Evolutionary conservation across 2,113 vertebrate genomes (phyloP), one percentile per base, ranked within the genome.

Genomic region (Holacanthus passer): DNA sequence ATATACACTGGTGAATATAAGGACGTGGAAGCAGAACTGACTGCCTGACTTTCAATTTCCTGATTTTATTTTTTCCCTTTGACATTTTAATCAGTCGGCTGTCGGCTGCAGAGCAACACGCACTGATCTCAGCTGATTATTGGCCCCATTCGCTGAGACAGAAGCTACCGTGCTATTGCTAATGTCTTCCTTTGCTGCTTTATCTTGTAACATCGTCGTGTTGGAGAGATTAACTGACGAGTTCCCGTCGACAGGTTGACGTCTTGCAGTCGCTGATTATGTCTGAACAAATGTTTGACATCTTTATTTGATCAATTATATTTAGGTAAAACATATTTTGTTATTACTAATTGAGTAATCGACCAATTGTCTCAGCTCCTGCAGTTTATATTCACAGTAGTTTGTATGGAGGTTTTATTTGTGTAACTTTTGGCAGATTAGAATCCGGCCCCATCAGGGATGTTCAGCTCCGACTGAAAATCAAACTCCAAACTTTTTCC

Each of bases 11-110:
- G 9, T 78, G 47, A 35, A 56, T 65, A 48, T 60, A 32, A 56
- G 35, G 63, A 32, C 3, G 60, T 32, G 31, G 67, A 48, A 79
- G 67, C 62, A 37, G 43, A 83, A 22, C 45, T 7, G 62, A 69
- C 64, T 70, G 32, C 20, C 27, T 64, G 75, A 79, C 55, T 59
- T 68, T 73, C 62, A 77, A 37, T 70, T 70, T 81, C 68, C 56
- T 65, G 53, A 37, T 63, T 66, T 48, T 1, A 63, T 48, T 17
- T 17, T 16, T 17, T 20, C 13, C 1, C 2, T 77, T 58, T 81
- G 69, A 84, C 84, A n/a, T 81, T 86, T 76, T 72, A 81, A 75
- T 89, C 77, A 63, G 77, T 41, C n/a, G 9, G 29, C 17, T 31
- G 64, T 75, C 47, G 22, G 45, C 73, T 53, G 32, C 0, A 10